phyloP scores from a whole-genome alignment of 1,140 invertebrate species.

The Chymomyza costata region DNA sequence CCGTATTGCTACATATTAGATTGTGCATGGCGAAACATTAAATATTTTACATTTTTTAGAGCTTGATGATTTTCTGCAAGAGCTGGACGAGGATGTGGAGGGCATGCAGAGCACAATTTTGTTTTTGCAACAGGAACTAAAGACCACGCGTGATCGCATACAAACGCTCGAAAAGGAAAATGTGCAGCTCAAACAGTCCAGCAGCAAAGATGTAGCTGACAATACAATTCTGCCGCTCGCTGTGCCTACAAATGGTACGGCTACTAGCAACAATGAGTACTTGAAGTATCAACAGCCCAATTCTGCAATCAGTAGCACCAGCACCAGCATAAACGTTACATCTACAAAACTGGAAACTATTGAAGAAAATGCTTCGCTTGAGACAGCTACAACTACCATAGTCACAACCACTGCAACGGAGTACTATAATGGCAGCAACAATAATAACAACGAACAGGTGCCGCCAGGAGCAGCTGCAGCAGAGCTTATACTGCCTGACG shows the following conservation, averaged over 20 bases:
- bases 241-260: constrained; percentile 33
- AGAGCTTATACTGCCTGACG: constrained; percentile 24
- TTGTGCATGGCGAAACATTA: neutral
- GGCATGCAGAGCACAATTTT: constrained; percentile 98
- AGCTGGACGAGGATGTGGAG: constrained; percentile 97
- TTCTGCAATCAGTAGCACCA: constrained; percentile 9
- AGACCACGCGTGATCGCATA: constrained; percentile 82
- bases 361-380: constrained; percentile 33
- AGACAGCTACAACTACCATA: constrained; percentile 14
- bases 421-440: constrained; percentile 44
- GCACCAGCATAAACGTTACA: neutral
- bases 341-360: constrained; percentile 52
- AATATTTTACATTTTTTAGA: constrained; percentile 78
- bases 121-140: constrained; percentile 93
- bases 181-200: constrained; percentile 35
- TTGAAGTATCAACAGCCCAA: constrained; percentile 13
- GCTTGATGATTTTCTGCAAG: constrained; percentile 95
- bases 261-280: constrained; percentile 9
- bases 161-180: constrained; percentile 67
- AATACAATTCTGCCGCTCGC: constrained; percentile 13
- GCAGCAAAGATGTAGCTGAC: constrained; percentile 14
- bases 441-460: constrained; percentile 33
- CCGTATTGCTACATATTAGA: too few species aligned
- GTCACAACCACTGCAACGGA: constrained; percentile 20
- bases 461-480: neutral